A percentile compares a stretch with the other conserved stretches of the same genome.
Conservation (phyloP, 2,113 vertebrate species). For the pig (Sus scrofa) region DNA sequence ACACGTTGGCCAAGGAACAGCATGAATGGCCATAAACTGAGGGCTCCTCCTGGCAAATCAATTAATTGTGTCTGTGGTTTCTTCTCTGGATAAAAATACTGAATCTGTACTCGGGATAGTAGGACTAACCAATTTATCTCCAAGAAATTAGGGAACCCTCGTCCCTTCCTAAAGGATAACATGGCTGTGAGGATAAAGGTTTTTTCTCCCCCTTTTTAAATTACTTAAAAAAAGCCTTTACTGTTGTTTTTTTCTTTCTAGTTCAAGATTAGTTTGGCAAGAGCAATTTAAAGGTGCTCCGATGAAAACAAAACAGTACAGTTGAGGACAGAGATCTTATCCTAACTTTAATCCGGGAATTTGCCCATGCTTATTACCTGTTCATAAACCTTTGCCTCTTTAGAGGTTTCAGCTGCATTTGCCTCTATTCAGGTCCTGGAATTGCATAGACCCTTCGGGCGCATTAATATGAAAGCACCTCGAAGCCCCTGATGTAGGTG, state of each 20-base stretch:
- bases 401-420: neutral
- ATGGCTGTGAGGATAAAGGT: neutral
- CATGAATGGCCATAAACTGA: neutral
- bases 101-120: neutral
- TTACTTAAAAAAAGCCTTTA: neutral
- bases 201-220: neutral
- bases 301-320: neutral
- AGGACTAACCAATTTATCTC: neutral
- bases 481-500: rapidly evolving
- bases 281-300: neutral
- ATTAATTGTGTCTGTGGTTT: neutral
- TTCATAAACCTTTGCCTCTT: neutral
- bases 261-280: neutral
- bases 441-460: neutral
- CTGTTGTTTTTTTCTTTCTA: neutral
- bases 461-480: neutral
- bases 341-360: neutral
- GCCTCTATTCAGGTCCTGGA: neutral
- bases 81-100: neutral
- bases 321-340: neutral
- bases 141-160: rapidly evolving
- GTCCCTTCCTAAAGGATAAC: neutral
- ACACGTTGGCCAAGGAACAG: neutral
- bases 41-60: neutral
- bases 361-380: neutral